Evolutionary conservation across 2,888 invertebrate genomes (phyloP), one percentile per base, ranked within the genome.

Genomic region (Oligia fasciuncula): DNA sequence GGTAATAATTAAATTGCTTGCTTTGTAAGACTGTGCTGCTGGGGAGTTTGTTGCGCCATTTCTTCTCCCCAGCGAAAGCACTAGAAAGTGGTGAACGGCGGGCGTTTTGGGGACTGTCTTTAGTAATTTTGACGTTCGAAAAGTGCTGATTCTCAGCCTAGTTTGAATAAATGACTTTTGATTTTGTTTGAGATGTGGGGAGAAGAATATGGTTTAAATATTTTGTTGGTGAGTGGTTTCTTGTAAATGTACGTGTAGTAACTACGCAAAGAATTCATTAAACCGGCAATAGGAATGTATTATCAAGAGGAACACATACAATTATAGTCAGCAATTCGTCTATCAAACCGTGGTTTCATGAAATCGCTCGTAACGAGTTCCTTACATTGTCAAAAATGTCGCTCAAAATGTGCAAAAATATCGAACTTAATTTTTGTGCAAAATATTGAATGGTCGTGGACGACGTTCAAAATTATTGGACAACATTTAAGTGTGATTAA

Each of bases 1-100:
- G 62, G 76, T 78, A 77, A 87, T 83, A 77, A 86, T 84, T 84
- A 80, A 84, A 82, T 76, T 76, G 77, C 77, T 78, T 71, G 69
- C 84, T 82, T 63, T 69, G 66, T 77, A 80, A 82, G 71, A 76
- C 23, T 73, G 69, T 63, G 67, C 9, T 46, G 1, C 46, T 46
- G 9, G 9, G 43, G 43, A 43, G 43, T 43, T 43, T 43, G 43
- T 9, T 43, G 9, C 43, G 1, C 9, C 46, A 9, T 1, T 46
- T 46, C 9, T 46, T 46, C 9, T 46, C 9, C 9, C 9, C 46
- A 46, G 46, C 9, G 9, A 46, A 46, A 46, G 46, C 9, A 46
- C 9, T 9, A 46, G 46, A 11, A 46, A 46, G 46, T 46, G 46
- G 46, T 46, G 46, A 46, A 46, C 9, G 46, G 1, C 46, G 46